Evolutionary conservation across 2,888 invertebrate species (phyloP).

Genomic region (Ctena decussata): DNA sequence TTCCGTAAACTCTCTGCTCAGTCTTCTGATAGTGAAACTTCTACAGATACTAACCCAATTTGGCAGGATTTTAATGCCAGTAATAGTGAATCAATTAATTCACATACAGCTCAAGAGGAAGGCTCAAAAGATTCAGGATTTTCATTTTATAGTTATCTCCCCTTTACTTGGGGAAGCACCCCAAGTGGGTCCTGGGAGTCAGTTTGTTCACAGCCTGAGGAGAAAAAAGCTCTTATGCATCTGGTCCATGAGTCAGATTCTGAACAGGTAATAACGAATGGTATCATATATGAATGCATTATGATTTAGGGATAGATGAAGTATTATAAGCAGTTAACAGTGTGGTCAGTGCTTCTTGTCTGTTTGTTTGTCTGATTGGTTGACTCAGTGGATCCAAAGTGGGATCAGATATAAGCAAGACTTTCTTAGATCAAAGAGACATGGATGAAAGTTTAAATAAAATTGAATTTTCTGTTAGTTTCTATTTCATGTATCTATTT

Average conservation of each 20-base stretch:
- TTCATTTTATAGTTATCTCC: slow-evolving; percentile 46
- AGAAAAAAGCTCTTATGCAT: slow-evolving; percentile 51
- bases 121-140: slow-evolving; percentile 33
- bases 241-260: slow-evolving; percentile 55
- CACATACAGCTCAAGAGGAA: not conserved
- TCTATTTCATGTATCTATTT: no score
- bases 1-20: slow-evolving; percentile 24
- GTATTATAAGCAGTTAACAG: no score
- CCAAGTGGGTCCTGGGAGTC: slow-evolving; percentile 56
- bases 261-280: slow-evolving; percentile 62
- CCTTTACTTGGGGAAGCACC: slow-evolving; percentile 35
- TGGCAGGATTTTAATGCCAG: slow-evolving; percentile 37
- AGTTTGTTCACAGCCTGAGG: slow-evolving; percentile 53
- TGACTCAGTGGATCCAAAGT: no score
- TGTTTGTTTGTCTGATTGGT: no score
- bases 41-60: slow-evolving; percentile 35
- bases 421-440: no score
- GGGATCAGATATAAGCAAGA: no score
- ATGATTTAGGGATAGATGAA: no score
- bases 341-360: no score
- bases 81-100: not conserved
- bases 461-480: no score
- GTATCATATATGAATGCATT: no score
- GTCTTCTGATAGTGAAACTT: slow-evolving; percentile 51
- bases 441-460: no score